Base-by-base conservation (phyloP, 2,888 invertebrate species). In the Eurytoma californica region DNA sequence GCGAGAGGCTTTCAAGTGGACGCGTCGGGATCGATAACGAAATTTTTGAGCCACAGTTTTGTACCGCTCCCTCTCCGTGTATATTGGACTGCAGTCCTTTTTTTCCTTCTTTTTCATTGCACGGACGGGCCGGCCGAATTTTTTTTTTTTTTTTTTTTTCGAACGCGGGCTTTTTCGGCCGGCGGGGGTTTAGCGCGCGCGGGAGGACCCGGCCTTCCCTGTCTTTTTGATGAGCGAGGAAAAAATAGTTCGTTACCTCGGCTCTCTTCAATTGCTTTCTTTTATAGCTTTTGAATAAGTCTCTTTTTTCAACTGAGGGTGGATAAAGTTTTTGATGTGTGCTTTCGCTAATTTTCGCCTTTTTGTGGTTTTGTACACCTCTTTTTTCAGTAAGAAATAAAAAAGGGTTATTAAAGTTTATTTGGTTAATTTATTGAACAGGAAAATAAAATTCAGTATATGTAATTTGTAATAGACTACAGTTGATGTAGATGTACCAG, bases 11-110 rank as follows among this genome's bases (percentile, higher is more conserved):
- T 66, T 70, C 55, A 65, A 77, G 77, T 70, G 65, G 65, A 70
- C 51, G 58, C 24, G 65, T 39, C 39, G 20, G 72, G 72, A 72
- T 77, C 77, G 72, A 77, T 77, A 77, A 72, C 67, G 53, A 72
- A 72, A 67, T 72, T 72, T 66, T 77, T 72, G 39, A 39, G 24
- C 53, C 30, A 57, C 47, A 13, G 3, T 58, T 58, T 63, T 18
- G 18, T 14, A 53, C 4, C 60, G 28, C 3, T 24, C 39, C 16
- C 20, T 9, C 16, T 9, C 16, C 24, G 13, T 24, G n/a, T 57
- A 57, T n/a, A 39, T 58, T 20, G 53, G 53, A 14, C 53, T n/a
- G 53, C 53, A n/a, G n/a, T 53, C 49, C 49, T 5, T 53, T 53
- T n/a, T 53, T 53, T 53, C 53, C 13, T 14, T 53, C n/a, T 53